Evolutionary conservation across 2,797 vertebrate species (phyloP), one percentile per base, ranked within the genome.

Genomic region (Delichon dasypus): DNA sequence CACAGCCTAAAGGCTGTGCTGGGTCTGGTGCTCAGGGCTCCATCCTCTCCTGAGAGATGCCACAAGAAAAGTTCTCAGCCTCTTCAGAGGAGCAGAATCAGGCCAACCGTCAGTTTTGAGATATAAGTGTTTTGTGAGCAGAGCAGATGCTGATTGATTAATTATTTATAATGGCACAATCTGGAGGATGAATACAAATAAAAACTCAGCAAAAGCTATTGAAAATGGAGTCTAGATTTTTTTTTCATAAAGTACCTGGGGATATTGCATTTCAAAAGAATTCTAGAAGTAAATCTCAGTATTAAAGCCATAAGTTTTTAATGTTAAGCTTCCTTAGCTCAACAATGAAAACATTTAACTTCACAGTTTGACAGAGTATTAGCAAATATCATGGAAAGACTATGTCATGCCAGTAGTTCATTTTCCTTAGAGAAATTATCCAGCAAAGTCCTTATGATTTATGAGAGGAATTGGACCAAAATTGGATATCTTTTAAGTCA

Each of bases 341-440:
- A 89, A 96, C 95, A 96, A 96, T 88, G 78, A 93, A 95, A 96
- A 96, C 94, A 96, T 94, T 97, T 95, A 95, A 92, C 89, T 95
- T 96, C 94, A 96, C 94, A 95, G 92, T 95, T 92, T 97, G 95
- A 96, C 95, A 97, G 92, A 87, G 80, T 84, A 90, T 97, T 96
- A 96, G 77, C 75, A 91, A 96, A 93, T 94, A 91, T 95, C 95
- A 89, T 71, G 47, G 92, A 93, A 96, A 77, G 78, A 57, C 70
- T 96, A 9, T 95, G 89, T 85, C 91, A 83, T 89, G 54, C 54
- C 75, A 79, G 54, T 44, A 92, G 87, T 85, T 96, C 66, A 93
- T 93, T 93, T 76, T 88, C 66, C 80, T 89, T 74, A 72, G 51
- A 82, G 92, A 94, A 95, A 85, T 85, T 75, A 96, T 88, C 66